Percentiles rank a stretch among this genome's conserved stretches.
Evolutionary conservation across 2,113 vertebrate species (phyloP).

Genomic region (Sylvia atricapilla): DNA sequence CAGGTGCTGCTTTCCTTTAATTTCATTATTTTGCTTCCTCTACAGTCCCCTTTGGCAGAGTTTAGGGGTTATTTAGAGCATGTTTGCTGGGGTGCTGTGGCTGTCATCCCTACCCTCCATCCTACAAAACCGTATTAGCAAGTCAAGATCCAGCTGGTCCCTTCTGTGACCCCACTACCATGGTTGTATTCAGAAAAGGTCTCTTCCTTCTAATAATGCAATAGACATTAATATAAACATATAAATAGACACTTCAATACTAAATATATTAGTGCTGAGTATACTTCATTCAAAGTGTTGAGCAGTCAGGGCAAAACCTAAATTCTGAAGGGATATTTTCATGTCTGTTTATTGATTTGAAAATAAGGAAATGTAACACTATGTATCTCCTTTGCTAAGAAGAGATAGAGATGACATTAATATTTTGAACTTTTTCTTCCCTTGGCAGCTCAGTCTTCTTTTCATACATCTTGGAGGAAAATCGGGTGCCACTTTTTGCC

Average conservation of each 20-base stretch:
- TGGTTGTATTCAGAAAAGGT: not conserved
- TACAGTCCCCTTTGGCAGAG: not conserved
- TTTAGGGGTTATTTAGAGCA: not conserved
- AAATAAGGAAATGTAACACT: not conserved
- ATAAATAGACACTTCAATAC: not conserved
- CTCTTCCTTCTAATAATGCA: not conserved
- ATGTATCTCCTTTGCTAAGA: not conserved
- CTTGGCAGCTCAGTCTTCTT: slow-evolving; percentile 6
- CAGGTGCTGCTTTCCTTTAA: not conserved
- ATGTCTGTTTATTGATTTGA: not conserved
- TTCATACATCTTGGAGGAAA: not conserved
- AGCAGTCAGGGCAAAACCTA: not conserved
- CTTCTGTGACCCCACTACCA: not conserved
- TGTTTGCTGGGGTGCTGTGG: not conserved
- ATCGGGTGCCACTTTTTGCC: not conserved
- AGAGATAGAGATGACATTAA: not conserved
- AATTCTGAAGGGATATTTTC: not conserved
- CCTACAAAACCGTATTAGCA: not conserved
- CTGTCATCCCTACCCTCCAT: not conserved
- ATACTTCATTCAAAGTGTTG: not conserved
- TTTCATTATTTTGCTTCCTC: not conserved
- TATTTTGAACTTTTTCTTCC: not conserved
- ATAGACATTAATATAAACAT: not conserved
- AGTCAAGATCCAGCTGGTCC: not conserved
- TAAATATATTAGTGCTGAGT: not conserved